phyloP scores from a whole-genome alignment of 2,113 vertebrate genomes.

The Varanus salvator region DNA sequence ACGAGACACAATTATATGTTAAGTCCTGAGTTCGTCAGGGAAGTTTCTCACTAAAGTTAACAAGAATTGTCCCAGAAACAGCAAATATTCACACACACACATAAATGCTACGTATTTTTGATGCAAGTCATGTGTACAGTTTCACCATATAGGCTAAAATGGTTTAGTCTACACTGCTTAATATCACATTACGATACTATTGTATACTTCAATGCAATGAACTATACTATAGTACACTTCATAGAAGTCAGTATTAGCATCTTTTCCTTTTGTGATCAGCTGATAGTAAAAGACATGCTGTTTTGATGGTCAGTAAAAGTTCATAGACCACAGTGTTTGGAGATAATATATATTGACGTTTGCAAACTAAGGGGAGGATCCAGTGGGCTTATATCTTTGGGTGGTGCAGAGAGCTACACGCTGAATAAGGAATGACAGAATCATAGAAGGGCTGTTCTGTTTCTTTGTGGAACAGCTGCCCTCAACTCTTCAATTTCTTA shows the following conservation, averaged over 20 bases:
- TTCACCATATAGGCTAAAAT: neutral
- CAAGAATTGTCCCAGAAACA: neutral
- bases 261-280: neutral
- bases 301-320: neutral
- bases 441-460: neutral
- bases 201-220: too few species aligned
- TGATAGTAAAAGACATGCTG: neutral
- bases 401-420: neutral
- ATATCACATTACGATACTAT: neutral
- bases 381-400: neutral
- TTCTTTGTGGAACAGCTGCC: neutral
- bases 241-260: neutral
- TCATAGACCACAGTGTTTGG: neutral
- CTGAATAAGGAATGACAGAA: neutral
- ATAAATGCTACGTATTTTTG: neutral
- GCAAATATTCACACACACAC: neutral
- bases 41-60: neutral
- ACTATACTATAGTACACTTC: neutral
- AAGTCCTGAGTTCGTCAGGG: conserved; percentile 6
- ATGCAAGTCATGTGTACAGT: neutral
- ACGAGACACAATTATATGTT: neutral
- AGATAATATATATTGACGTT: neutral
- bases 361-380: neutral
- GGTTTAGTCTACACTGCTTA: neutral
- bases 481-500: neutral